Evolutionary conservation across 2,113 vertebrate species (phyloP), one percentile per base, ranked within the genome.

Genomic region (Pelmatolapia mariae): DNA sequence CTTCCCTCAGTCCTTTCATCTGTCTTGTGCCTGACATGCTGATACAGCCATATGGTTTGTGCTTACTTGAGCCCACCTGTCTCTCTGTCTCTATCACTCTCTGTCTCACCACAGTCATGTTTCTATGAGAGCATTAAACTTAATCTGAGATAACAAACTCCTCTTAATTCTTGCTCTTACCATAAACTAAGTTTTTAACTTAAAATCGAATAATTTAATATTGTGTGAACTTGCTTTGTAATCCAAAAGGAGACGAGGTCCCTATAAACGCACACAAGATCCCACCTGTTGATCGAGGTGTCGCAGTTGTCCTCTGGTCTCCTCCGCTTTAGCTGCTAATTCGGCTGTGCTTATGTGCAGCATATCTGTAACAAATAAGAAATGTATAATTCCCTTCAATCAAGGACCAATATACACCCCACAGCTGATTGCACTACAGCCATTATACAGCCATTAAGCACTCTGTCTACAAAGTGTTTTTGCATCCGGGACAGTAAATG

Each of bases 211-310:
- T 33, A 2, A 40, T 40, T 38, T 40, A 22, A 12, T 26, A 40
- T 68, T 66, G 61, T 36, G 31, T 10, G 61, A 66, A 63, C 59
- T 63, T 63, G 31, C 18, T 68, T 68, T 40, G 33, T 22, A 22
- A 66, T 11, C 10, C 6, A n/a, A 66, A 66, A 36, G 19, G 10
- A n/a, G 9, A 66, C 4, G 10, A 66, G 19, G 7, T 66, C 33
- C 33, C 10, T 19, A 83, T 10, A 36, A 47, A n/a, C 2, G 6
- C 36, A 33, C 2, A 10, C 31, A 68, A 15, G 63, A 16, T n/a
- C 66, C 29, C 91, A 95, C 96, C 96, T 97, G 95, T 88, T 95
- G 96, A 92, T 96, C 92, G 11, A 97, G 95, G 87, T 96, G 94
- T 63, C 13, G 87, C 79, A 97, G 93, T 68, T 96, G 95, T 86